Evolutionary conservation across 2,113 vertebrate genomes (phyloP), one percentile per base, ranked within the genome.

Genomic region (Trichomycterus rosablanca): DNA sequence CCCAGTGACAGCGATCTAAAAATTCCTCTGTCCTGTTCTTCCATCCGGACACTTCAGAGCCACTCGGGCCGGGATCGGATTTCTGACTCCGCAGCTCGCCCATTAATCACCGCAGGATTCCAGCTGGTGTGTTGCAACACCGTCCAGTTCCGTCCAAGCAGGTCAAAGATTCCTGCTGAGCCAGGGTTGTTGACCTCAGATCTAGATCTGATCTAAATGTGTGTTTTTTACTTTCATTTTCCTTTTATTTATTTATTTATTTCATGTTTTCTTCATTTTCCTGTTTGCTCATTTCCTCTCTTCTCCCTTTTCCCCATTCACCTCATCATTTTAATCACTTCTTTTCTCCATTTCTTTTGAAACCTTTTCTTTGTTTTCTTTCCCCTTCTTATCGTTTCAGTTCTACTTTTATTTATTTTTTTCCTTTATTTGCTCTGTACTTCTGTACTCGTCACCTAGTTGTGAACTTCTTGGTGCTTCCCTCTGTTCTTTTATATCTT

Each of bases 1-100:
- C 60, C 18, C 20, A 16, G 84, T 81, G 81, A 83, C 80, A 81
- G 23, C 11, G 78, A 51, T 82, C 83, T 81, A 81, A 86, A 86
- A 85, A 86, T 78, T 66, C 58, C 19, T 78, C 81, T 66, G 71
- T 59, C 19, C 55, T 61, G n/a, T n/a, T 60, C 51, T 70, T 74
- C 74, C 74, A 65, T 82, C 81, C 71, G 11, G 45, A 63, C 62
- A 71, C 65, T 66, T 79, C 78, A 23, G 1, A 56, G 42, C 26
- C 12, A 4, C 55, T 19, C 44, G 45, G 70, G 70, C 63, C 44
- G 45, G 70, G 70, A 62, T 74, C 53, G 40, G 66, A 66, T 72
- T 76, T n/a, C 70, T 3, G 53, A 28, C 28, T 54, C 50, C 15
- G 15, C 23, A 22, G 48, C 42, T 15, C 22, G n/a, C n/a, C 12